Percentiles rank a stretch among this genome's conserved stretches.
These are phyloP conservation scores for Rhadina sibilatrix DNA, from an alignment of 2,113 vertebrate species.

Conservation along the genomic window DNA sequence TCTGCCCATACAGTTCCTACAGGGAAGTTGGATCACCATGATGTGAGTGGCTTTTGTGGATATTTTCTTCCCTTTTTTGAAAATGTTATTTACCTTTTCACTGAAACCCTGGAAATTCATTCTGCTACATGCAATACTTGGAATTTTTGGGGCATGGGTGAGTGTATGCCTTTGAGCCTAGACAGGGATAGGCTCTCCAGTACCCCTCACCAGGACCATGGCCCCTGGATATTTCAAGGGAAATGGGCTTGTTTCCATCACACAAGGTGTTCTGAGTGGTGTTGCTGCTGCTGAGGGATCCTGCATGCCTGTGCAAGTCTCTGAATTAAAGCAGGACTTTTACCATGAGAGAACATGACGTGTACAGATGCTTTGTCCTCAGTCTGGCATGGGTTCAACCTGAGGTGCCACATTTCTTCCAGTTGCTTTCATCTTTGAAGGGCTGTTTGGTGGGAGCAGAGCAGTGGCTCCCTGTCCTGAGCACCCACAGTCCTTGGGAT, in stretches of 20 bases:
- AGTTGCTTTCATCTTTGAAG: background rate
- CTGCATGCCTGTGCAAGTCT: background rate
- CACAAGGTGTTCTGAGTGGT: background rate
- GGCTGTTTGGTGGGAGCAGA: background rate
- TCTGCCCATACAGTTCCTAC: background rate
- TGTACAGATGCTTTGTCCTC: background rate
- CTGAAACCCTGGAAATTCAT: background rate
- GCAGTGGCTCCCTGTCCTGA: background rate
- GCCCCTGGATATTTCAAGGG: background rate
- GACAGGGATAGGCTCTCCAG: background rate
- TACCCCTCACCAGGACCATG: background rate
- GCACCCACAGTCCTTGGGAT: background rate
- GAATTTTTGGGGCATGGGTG: background rate
- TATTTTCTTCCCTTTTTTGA: background rate
- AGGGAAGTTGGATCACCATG: background rate
- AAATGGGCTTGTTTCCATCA: background rate
- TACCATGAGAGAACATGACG: background rate
- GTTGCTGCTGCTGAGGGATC: background rate
- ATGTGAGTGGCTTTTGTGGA: background rate
- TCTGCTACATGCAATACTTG: background rate
- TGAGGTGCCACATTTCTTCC: background rate
- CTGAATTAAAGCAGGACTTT: background rate
- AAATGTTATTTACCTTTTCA: background rate
- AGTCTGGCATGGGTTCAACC: fast-evolving
- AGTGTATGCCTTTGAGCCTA: background rate